phyloP scores from a whole-genome alignment of 2,797 vertebrate species.

The Pseudotriccus pelzelni region DNA sequence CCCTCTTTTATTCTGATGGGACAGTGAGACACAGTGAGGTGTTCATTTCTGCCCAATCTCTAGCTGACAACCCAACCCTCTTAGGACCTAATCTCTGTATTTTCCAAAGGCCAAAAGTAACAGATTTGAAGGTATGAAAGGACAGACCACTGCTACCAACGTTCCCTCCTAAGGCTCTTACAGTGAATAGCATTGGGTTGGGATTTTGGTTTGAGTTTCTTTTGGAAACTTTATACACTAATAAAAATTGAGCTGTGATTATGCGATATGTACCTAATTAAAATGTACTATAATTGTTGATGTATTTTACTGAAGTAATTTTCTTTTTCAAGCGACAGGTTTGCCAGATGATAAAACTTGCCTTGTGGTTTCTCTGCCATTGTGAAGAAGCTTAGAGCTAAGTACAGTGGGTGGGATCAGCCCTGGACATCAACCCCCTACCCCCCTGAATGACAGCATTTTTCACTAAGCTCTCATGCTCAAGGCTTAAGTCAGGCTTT shows the following conservation, averaged over 20 bases:
- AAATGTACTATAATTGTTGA: conserved; percentile 79
- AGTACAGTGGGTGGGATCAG: conserved; percentile 72
- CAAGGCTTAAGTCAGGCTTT: conserved; percentile 74
- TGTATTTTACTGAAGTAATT: conserved; percentile 82
- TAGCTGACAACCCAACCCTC: neutral
- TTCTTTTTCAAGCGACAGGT: conserved; percentile 77
- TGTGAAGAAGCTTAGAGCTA: conserved; percentile 82
- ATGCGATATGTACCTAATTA: conserved; percentile 77
- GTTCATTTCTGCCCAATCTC: neutral
- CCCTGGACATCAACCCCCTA: conserved; percentile 68
- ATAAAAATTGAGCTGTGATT: conserved; percentile 73
- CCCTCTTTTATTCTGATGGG: neutral
- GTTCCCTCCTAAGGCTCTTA: neutral
- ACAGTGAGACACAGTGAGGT: neutral
- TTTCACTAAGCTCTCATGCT: conserved; percentile 71
- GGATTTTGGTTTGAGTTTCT: neutral
- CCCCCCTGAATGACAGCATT: conserved; percentile 66
- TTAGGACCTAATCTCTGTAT: neutral
- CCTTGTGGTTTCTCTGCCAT: conserved; percentile 78
- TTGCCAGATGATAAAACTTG: conserved; percentile 86
- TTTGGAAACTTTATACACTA: conserved; percentile 62
- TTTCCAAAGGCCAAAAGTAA: neutral
- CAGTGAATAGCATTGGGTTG: neutral
- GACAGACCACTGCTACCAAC: neutral
- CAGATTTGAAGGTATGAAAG: neutral